Conservation (phyloP, 2,797 vertebrate species). For the Balearica regulorum region DNA sequence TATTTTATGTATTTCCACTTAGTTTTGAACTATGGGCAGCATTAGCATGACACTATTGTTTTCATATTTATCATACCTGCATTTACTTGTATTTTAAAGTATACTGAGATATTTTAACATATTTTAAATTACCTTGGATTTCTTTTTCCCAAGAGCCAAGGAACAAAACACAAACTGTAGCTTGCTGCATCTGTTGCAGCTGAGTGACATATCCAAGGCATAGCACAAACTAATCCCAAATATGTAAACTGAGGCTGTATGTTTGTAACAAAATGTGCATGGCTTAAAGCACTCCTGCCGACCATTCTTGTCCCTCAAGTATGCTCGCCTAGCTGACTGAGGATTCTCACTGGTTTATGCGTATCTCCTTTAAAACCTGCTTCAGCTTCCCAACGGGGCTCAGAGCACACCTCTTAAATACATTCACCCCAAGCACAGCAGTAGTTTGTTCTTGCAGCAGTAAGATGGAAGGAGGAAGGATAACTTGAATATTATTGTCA, state of each 20-base stretch:
- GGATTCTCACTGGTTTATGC: rapidly evolving
- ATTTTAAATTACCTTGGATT: not conserved
- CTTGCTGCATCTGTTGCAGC: not conserved
- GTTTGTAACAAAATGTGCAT: not conserved
- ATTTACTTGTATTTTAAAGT: not conserved
- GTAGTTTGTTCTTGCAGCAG: not conserved
- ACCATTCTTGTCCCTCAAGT: not conserved
- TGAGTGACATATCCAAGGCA: not conserved
- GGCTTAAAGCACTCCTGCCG: not conserved
- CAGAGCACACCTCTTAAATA: not conserved
- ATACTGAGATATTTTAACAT: too few species aligned
- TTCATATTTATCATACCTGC: not conserved
- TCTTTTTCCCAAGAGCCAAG: not conserved
- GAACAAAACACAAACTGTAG: not conserved
- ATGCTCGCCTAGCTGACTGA: not conserved
- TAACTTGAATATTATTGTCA: not conserved
- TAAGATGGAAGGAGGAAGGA: not conserved
- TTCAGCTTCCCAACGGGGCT: not conserved
- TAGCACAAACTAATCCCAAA: not conserved
- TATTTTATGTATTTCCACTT: not conserved
- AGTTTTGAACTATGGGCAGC: not conserved
- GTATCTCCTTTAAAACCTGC: not conserved
- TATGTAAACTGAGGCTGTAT: not conserved
- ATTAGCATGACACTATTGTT: not conserved
- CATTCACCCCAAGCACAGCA: not conserved